These are phyloP conservation scores for Aphaenogaster ashmeadi DNA, from an alignment of 1,140 invertebrate genomes.

Conservation along the genomic window DNA sequence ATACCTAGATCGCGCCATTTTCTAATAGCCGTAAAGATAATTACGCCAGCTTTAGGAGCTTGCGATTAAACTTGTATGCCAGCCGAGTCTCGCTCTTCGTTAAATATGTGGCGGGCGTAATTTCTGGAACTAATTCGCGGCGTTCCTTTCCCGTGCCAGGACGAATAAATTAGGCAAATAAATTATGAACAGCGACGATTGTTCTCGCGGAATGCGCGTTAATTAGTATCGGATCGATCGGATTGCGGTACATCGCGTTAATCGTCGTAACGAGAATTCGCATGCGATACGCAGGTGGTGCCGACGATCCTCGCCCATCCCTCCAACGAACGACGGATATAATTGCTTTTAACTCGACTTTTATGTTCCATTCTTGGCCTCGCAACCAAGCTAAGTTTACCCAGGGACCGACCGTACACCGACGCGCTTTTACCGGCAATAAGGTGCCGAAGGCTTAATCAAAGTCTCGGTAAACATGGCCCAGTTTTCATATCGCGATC, in stretches of 20 bases:
- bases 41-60: constrained; percentile 56
- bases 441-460: constrained; percentile 70
- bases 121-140: constrained; percentile 51
- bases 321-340: constrained; percentile 13
- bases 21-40: constrained; percentile 44
- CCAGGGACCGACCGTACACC: background rate
- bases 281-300: background rate
- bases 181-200: constrained; percentile 22
- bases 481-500: constrained; percentile 64
- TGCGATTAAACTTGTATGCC: constrained; percentile 55
- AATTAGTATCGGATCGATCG: constrained; percentile 29
- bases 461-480: constrained; percentile 71
- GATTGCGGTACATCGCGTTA: constrained; percentile 16
- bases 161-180: constrained; percentile 51
- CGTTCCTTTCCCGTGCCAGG: background rate
- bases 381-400: constrained; percentile 34
- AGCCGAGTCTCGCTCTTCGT: constrained; percentile 48
- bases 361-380: constrained; percentile 48
- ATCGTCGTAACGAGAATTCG: constrained; percentile 24
- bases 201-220: constrained; percentile 17
- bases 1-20: constrained; percentile 26
- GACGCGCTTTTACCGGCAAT: constrained; percentile 68
- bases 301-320: background rate
- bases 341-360: constrained; percentile 63
- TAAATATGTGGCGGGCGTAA: constrained; percentile 29